Conservation (phyloP, 2,113 vertebrate species). For the Eira barbara region DNA sequence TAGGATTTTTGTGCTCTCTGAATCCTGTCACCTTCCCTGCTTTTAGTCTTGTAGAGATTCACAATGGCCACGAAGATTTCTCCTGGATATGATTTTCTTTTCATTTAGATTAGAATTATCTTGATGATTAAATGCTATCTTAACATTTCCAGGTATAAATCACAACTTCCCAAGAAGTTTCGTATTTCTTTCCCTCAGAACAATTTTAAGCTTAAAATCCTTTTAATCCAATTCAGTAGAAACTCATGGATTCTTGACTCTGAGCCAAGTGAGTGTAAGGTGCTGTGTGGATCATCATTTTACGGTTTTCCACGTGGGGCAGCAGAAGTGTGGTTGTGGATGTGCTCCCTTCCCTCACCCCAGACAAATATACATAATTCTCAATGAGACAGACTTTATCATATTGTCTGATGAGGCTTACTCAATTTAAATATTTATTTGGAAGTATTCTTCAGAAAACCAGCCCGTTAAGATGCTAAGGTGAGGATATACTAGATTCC, state of each 20-base stretch:
- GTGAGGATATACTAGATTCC: not conserved
- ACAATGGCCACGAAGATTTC: not conserved
- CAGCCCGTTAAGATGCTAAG: not conserved
- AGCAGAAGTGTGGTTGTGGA: not conserved
- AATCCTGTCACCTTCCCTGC: slow-evolving; percentile 49
- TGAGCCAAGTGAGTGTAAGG: not conserved
- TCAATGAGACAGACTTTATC: not conserved
- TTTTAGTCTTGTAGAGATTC: slow-evolving; percentile 8
- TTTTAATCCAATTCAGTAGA: not conserved
- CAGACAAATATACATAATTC: not conserved
- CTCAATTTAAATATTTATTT: not conserved
- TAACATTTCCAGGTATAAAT: slow-evolving; percentile 42
- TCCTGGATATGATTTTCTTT: slow-evolving; percentile 34
- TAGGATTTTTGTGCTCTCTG: slow-evolving; percentile 35
- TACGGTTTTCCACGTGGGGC: rapidly evolving
- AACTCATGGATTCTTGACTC: not conserved
- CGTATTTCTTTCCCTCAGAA: not conserved
- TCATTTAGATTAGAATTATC: slow-evolving; percentile 31
- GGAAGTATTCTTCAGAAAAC: not conserved
- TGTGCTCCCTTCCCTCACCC: not conserved
- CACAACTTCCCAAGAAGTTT: slow-evolving; percentile 18
- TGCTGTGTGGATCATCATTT: rapidly evolving
- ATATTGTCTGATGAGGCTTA: not conserved
- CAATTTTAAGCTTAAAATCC: not conserved
- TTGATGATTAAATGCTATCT: slow-evolving; percentile 53